Base-by-base conservation (phyloP, 2,888 invertebrate genomes). In the Drosophila pseudotalamancana region DNA sequence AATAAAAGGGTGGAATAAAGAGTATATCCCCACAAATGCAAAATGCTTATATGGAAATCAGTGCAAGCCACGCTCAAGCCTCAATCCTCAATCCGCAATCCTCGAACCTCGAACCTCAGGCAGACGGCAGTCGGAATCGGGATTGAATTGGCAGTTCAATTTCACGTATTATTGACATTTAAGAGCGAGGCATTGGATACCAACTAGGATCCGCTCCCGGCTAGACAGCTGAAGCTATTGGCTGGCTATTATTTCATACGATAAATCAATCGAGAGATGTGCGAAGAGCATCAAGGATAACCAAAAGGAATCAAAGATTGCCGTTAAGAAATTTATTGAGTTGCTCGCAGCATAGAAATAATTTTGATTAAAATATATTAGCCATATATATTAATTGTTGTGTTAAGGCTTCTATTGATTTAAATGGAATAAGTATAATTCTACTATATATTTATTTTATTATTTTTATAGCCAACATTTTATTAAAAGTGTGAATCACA, bases 141-240 rank as follows among this genome's bases (percentile, higher is more conserved):
- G 69, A 87, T 86, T 82, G 77, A 86, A 76, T 77, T 88, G 88
- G 88, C 87, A 89, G 85, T 88, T 86, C 89, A 89, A 87, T 87
- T 87, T 87, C 87, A 86, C 86, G 84, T 88, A 76, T 89, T 87
- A 88, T 87, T 87, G 86, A 86, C 87, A 87, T 88, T 86, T 86
- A 85, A 87, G 63, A 66, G 68, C 66, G 54, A 63, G n/a, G 65
- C 66, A 77, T 66, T 55, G 63, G 50, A 74, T 78, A 74, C 70
- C 65, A 77, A 69, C 51, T 65, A 65, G 65, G 55, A 27, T 46
- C 62, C 39, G 25, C 29, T 59, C 29, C 31, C 53, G 49, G 37
- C 19, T 35, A 43, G 59, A 51, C 53, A 55, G 37, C 53, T 45
- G 40, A 49, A 66, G 81, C 49, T 65, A 79, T 71, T 64, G 75